A percentile compares a stretch with the other conserved stretches of the same genome.
These are phyloP conservation scores for Tipula vernalis DNA, from an alignment of 2,888 invertebrate species.

Conservation along the genomic window DNA sequence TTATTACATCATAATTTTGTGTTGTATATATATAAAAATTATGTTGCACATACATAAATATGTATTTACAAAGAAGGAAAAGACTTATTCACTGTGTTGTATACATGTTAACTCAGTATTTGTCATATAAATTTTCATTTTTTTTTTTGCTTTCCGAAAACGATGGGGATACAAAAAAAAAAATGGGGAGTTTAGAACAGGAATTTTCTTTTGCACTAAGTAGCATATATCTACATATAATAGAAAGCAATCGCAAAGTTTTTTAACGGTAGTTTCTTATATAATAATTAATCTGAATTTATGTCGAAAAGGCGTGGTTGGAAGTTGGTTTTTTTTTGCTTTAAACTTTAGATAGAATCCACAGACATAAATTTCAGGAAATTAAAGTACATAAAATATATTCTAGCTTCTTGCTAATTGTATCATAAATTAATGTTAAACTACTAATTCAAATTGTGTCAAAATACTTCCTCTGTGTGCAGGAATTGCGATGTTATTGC, in stretches of 20 bases:
- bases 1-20: conserved; percentile 4
- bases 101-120: not conserved
- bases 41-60: not conserved
- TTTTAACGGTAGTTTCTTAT: not conserved
- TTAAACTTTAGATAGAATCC: not conserved
- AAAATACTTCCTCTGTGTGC: not conserved
- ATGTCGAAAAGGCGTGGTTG: not conserved
- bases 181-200: not conserved
- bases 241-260: not conserved
- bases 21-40: not conserved
- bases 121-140: conserved; percentile 4
- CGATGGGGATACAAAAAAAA: not conserved
- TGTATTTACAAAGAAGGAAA: not conserved
- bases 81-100: not conserved
- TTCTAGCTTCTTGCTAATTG: not conserved
- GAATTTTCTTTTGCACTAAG: not conserved
- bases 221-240: not conserved
- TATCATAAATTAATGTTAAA: not conserved
- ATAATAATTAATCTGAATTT: not conserved
- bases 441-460: not conserved
- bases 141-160: not conserved
- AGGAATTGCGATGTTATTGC: not conserved
- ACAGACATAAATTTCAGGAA: not conserved
- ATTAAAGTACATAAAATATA: not conserved
- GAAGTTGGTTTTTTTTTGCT: not conserved